These are phyloP conservation scores for Clarias magur DNA, from an alignment of 2,113 vertebrate genomes.

Conservation along the genomic window DNA sequence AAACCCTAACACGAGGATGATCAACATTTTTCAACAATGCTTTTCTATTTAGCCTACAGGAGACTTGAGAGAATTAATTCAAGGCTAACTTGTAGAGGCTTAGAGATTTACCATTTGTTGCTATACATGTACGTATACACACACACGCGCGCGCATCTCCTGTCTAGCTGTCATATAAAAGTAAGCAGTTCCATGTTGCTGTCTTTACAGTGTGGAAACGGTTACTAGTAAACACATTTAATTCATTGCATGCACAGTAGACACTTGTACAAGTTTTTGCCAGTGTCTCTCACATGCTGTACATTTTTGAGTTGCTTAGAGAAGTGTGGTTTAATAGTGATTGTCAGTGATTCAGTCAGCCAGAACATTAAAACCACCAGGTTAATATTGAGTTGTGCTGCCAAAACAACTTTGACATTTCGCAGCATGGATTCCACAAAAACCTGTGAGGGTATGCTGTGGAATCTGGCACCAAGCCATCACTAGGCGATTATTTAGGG, in stretches of 20 bases:
- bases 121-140: background rate
- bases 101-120: background rate
- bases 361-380: no score
- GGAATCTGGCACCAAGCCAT: no score
- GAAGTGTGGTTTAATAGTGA: background rate
- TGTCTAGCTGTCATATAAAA: background rate
- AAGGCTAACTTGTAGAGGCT: constrained; percentile 19
- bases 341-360: background rate
- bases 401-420: no score
- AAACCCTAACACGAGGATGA: background rate
- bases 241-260: background rate
- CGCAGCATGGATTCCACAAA: no score
- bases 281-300: background rate
- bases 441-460: no score
- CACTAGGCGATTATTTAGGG: no score
- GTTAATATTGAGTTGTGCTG: no score
- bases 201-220: background rate
- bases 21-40: background rate
- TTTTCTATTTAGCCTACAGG: background rate
- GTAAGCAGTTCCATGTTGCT: background rate
- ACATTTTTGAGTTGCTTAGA: background rate
- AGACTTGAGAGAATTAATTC: background rate
- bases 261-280: background rate
- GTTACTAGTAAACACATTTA: background rate
- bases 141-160: no score